Conservation (phyloP, 2,797 vertebrate species). For the Sebastiscus tertius region DNA sequence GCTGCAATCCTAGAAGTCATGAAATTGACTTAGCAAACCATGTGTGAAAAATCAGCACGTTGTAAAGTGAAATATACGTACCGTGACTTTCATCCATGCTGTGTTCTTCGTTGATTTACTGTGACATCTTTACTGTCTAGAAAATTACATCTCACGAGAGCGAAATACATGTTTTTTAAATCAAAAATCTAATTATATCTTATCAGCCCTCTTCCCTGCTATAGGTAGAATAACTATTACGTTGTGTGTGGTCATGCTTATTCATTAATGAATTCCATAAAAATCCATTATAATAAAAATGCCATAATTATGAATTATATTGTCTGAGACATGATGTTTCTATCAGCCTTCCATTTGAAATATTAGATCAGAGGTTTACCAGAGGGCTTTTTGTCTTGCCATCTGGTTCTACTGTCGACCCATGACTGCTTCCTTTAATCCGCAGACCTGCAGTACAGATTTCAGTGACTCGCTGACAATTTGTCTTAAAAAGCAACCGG, state of each 20-base stretch:
- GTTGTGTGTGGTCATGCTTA: slow-evolving; percentile 17
- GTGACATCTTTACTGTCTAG: slow-evolving; percentile 18
- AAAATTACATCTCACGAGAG: slow-evolving; percentile 6
- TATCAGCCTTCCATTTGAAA: slow-evolving; percentile 63
- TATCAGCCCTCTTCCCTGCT: neutral
- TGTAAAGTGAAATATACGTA: slow-evolving; percentile 15
- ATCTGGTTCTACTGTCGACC: slow-evolving; percentile 60
- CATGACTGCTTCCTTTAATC: slow-evolving; percentile 29
- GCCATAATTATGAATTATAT: slow-evolving; percentile 28
- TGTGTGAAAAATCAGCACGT: slow-evolving; percentile 58
- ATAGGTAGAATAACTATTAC: neutral
- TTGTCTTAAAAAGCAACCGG: neutral
- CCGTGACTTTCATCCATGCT: slow-evolving; percentile 17
- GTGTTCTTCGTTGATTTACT: slow-evolving; percentile 3
- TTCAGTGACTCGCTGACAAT: neutral
- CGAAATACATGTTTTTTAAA: neutral
- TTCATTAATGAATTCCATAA: slow-evolving; percentile 20
- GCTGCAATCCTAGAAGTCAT: slow-evolving; percentile 59
- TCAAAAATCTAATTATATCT: neutral
- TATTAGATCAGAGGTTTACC: slow-evolving; percentile 68
- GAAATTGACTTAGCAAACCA: slow-evolving; percentile 56
- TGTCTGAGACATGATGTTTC: slow-evolving; percentile 42
- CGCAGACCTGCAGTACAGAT: neutral
- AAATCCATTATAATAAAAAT: slow-evolving; percentile 42
- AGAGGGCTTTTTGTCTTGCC: slow-evolving; percentile 57